Conservation (phyloP, 2,113 vertebrate species). For the Ranitomeya imitator region DNA sequence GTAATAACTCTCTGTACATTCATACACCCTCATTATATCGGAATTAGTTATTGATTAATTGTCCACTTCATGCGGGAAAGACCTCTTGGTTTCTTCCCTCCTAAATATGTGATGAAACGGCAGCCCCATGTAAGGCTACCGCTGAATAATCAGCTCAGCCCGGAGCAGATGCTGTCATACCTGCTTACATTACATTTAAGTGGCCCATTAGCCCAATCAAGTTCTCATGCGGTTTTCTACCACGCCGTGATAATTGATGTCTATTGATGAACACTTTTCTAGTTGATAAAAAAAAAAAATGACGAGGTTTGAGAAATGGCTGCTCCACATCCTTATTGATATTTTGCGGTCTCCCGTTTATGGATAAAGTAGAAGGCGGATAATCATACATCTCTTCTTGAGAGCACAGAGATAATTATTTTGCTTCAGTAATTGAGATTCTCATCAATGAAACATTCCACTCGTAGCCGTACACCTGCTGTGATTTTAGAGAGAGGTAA, state of each 20-base stretch:
- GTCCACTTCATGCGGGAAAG: not conserved
- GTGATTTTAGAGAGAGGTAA: conserved; percentile 9
- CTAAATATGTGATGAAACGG: not conserved
- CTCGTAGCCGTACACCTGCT: conserved; percentile 23
- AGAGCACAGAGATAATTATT: conserved; percentile 28
- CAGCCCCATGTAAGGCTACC: not conserved
- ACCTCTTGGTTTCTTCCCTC: not conserved
- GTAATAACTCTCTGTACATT: not conserved
- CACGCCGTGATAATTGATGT: conserved; percentile 30
- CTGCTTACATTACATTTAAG: conserved; percentile 30
- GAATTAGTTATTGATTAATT: conserved; percentile 11
- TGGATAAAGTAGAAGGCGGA: conserved; percentile 9
- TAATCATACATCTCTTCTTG: conserved; percentile 41
- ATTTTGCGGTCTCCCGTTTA: not conserved
- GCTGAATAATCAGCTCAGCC: not conserved
- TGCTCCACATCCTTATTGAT: conserved; percentile 11
- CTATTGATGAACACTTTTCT: conserved; percentile 31
- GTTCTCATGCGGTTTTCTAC: conserved; percentile 21
- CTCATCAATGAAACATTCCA: conserved; percentile 39
- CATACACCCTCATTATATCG: not conserved
- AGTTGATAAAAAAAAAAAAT: not conserved
- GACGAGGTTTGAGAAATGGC: not conserved
- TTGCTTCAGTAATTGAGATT: conserved; percentile 42
- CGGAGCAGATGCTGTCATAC: conserved; percentile 18
- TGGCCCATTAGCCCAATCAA: conserved; percentile 44